Evolutionary conservation across 1,140 invertebrate species (phyloP).

Genomic region (Octopus sinensis): DNA sequence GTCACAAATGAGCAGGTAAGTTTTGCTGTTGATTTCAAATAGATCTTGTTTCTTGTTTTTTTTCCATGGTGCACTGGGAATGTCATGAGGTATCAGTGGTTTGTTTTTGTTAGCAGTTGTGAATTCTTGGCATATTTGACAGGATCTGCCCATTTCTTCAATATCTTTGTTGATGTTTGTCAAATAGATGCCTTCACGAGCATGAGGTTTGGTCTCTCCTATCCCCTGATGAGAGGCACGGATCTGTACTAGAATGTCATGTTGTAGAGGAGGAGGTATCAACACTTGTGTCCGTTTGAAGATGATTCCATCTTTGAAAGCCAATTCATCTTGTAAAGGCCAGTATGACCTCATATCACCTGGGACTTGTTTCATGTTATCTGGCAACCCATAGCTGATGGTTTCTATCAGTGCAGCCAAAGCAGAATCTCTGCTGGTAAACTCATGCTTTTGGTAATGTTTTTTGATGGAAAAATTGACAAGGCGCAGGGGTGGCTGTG

Average conservation of each 20-base stretch:
- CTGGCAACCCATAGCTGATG: conserved; percentile 52
- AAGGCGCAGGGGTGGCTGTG: not conserved
- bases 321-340: conserved; percentile 44
- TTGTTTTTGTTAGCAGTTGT: conserved; percentile 25
- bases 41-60: not conserved
- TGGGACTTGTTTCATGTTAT: conserved; percentile 37
- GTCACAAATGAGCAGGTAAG: not conserved
- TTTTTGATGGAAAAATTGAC: not conserved
- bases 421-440: not conserved
- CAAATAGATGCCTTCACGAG: conserved; percentile 55
- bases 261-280: conserved; percentile 46
- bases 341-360: conserved; percentile 41
- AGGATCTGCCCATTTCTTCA: conserved; percentile 49
- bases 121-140: conserved; percentile 45
- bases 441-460: not conserved
- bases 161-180: conserved; percentile 56
- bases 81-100: not conserved
- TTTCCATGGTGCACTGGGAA: not conserved
- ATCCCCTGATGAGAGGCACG: conserved; percentile 58
- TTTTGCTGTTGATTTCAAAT: not conserved
- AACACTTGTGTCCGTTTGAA: conserved; percentile 49
- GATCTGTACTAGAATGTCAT: conserved; percentile 47
- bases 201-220: conserved; percentile 49
- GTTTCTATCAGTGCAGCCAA: conserved; percentile 8
- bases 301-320: conserved; percentile 41